These are phyloP conservation scores for Drosophila prostipennis DNA, from an alignment of 2,888 invertebrate species.

Conservation along the genomic window DNA sequence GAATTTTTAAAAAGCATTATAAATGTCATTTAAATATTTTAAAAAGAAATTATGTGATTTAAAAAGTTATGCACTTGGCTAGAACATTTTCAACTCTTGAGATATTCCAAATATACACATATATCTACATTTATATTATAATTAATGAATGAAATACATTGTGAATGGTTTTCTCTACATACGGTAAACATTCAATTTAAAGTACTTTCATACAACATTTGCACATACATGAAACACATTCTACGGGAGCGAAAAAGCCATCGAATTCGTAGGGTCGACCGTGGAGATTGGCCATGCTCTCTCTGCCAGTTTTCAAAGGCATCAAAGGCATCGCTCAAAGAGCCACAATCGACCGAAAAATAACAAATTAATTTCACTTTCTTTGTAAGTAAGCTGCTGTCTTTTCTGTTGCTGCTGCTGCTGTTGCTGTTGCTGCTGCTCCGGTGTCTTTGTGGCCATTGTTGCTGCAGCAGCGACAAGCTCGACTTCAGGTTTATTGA, in stretches of 20 bases:
- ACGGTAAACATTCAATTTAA: background rate
- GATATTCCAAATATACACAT: background rate
- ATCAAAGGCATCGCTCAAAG: conserved; percentile 13
- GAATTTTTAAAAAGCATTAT: background rate
- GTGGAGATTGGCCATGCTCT: conserved; percentile 38
- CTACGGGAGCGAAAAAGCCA: conserved; percentile 2
- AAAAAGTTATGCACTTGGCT: background rate
- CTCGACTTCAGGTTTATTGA: conserved; percentile 67
- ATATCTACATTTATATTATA: background rate
- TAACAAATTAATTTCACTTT: conserved; percentile 73
- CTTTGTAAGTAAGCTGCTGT: conserved; percentile 58
- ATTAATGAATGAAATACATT: background rate
- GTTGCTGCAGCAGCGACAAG: conserved; percentile 47
- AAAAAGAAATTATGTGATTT: background rate
- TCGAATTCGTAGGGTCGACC: conserved; percentile 3
- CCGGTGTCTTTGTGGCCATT: conserved; percentile 46
- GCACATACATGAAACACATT: background rate
- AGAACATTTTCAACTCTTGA: background rate
- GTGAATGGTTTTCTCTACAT: background rate
- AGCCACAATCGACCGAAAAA: conserved; percentile 42
- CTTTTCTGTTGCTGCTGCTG: conserved; percentile 19
- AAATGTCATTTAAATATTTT: background rate
- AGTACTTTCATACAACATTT: background rate
- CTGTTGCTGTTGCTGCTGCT: conserved; percentile 11
- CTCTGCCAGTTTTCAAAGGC: conserved; percentile 22